Evolutionary conservation across 2,888 invertebrate genomes (phyloP), one percentile per base, ranked within the genome.

Genomic region (Melinaea marsaeus): DNA sequence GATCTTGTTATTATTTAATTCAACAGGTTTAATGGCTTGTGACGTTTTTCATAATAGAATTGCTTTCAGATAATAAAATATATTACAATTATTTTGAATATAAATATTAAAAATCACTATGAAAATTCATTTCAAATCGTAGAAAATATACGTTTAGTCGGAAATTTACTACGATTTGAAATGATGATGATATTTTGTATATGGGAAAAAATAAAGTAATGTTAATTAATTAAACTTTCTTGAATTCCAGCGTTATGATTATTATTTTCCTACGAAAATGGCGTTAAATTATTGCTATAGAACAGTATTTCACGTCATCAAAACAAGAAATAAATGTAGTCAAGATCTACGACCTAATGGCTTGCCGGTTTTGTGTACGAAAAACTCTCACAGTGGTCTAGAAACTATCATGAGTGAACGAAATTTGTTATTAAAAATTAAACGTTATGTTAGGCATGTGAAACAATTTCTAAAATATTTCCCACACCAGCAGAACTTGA

Each of bases 201-300:
- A 22, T 22, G 22, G 22, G 22, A 22, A 22, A 51, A 13, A 48
- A 48, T 13, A n/a, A 7, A 32, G 32, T 32, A 2, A 32, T 7
- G 0, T 48, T 37, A 46, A 58, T 59, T 69, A 67, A 22, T 22
- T 22, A 22, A 22, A 22, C 22, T 59, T 65, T 78, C 92, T 90
- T 94, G 96, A 77, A 96, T 96, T 75, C 89, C 97, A 71, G 94
- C 96, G 65, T 74, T 97, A 96, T 84, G 94, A 95, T 68, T 95
- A 97, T 86, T 97, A 97, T 85, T 97, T 97, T 76, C 96, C 97
- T 33, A 96, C 97, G 34, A 96, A 96, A 42, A 96, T 97, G 96
- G 95, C 96, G 66, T 91, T 97, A 75, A 96, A 96, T 96, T 97
- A 97, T 83, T 96, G 96, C 86, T 97, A 97, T 79, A 96, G 96